Evolutionary conservation across 2,888 invertebrate species (phyloP).

Genomic region (Polydrusus cervinus): DNA sequence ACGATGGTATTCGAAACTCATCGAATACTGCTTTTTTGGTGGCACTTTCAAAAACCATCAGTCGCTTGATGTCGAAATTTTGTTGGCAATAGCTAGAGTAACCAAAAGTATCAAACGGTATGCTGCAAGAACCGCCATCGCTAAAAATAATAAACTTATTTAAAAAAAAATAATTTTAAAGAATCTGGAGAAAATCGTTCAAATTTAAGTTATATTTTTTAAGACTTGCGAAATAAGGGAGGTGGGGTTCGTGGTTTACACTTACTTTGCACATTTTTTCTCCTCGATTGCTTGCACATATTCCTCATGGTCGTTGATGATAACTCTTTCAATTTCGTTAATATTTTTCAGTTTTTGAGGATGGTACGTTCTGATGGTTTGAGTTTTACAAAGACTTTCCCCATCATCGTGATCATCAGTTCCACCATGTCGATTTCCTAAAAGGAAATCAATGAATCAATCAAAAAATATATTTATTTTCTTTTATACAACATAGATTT

Average conservation of each 20-base stretch:
- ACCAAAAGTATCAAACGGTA: constrained; percentile 36
- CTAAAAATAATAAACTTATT: constrained; percentile 28
- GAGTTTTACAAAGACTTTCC: constrained; percentile 39
- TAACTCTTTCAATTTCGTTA: constrained; percentile 22
- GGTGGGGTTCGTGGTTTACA: background rate
- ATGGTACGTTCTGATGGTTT: constrained; percentile 20
- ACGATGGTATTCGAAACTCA: constrained; percentile 45
- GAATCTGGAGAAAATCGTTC: too few species aligned
- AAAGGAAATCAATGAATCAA: background rate
- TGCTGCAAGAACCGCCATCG: constrained; percentile 17
- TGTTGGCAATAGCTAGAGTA: constrained; percentile 44
- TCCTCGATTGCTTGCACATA: constrained; percentile 39
- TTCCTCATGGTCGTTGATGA: constrained; percentile 32
- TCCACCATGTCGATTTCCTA: constrained; percentile 26
- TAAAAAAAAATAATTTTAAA: background rate
- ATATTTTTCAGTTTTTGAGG: constrained; percentile 44
- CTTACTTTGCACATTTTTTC: constrained; percentile 37
- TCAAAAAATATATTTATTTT: too few species aligned
- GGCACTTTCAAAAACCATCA: constrained; percentile 45
- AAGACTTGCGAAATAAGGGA: too few species aligned
- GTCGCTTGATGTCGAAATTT: constrained; percentile 34
- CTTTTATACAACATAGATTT: too few species aligned
- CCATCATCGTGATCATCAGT: constrained; percentile 8
- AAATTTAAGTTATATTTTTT: too few species aligned
- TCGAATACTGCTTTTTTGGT: constrained; percentile 37